Percentiles rank a stretch among this genome's conserved stretches.
These are phyloP conservation scores for Cremastinae sp. DNA, from an alignment of 2,888 invertebrate species.

Conservation along the genomic window DNA sequence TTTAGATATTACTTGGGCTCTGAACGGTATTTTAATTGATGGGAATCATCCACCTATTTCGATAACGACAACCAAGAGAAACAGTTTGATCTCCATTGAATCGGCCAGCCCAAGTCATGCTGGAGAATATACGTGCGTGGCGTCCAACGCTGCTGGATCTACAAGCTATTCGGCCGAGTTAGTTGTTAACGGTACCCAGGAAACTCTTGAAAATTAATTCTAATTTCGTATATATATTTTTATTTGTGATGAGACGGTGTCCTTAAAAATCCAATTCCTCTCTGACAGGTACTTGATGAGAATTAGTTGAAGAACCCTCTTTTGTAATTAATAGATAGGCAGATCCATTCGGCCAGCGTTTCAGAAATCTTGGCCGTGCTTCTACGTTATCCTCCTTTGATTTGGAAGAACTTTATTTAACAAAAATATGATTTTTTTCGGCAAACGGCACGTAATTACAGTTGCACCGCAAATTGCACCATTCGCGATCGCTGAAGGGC, in stretches of 20 bases:
- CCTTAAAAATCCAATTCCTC: not conserved
- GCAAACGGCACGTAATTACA: constrained; percentile 72
- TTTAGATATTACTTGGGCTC: constrained; percentile 87
- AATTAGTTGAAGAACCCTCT: no score
- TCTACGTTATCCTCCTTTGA: constrained; percentile 29
- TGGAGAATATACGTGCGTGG: constrained; percentile 87
- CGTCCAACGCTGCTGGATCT: constrained; percentile 82
- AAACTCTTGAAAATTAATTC: constrained; percentile 12
- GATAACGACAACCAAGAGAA: constrained; percentile 74
- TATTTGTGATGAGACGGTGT: no score
- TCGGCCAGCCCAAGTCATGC: constrained; percentile 84
- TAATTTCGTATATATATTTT: not conserved
- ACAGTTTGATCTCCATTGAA: constrained; percentile 83
- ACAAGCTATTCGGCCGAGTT: constrained; percentile 81
- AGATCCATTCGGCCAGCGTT: no score
- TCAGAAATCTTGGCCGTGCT: constrained; percentile 49
- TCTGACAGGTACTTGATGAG: no score
- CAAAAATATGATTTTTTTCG: not conserved
- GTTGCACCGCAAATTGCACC: constrained; percentile 87
- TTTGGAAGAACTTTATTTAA: not conserved
- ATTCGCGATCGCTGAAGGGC: constrained; percentile 88
- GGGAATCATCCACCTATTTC: constrained; percentile 79
- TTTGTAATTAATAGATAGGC: no score
- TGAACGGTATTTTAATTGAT: constrained; percentile 84
- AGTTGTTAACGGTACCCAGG: constrained; percentile 82